phyloP scores from a whole-genome alignment of 2,797 vertebrate genomes.

The Eidolon dupreanum region DNA sequence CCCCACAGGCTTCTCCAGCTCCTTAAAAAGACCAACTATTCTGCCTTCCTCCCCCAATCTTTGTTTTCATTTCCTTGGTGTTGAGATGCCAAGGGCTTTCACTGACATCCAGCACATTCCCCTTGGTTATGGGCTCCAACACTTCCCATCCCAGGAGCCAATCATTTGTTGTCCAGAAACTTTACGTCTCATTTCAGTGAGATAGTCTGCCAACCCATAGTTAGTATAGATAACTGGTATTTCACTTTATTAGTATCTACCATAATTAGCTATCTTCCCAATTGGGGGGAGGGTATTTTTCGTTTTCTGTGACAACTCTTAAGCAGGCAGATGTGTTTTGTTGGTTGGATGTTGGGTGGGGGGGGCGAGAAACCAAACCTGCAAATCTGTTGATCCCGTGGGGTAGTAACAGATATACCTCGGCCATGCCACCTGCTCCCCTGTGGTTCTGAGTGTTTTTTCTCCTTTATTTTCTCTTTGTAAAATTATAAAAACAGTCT shows the following conservation, averaged over 20 bases:
- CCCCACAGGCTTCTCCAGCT: not conserved
- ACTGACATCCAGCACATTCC: fast-evolving
- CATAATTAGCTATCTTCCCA: not conserved
- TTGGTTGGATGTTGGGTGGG: not conserved
- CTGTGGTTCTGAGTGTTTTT: not conserved
- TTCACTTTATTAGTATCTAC: not conserved
- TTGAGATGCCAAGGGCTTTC: not conserved
- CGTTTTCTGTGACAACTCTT: not conserved
- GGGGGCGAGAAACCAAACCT: not conserved
- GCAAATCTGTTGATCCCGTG: not conserved
- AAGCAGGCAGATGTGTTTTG: not conserved
- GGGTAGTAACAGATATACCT: not conserved
- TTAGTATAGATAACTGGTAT: not conserved
- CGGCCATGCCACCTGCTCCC: not conserved
- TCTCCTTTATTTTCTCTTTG: not conserved
- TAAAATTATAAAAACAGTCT: not conserved
- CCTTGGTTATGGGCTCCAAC: not conserved
- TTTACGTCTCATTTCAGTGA: not conserved
- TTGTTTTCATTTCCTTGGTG: not conserved
- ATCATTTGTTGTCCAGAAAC: not conserved
- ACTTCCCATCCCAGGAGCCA: not conserved
- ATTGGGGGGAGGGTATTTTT: not conserved
- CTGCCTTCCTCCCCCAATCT: not conserved
- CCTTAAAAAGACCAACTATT: not conserved
- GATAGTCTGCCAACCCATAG: not conserved